Conservation (phyloP, 2,113 vertebrate genomes). For the Copsychus sechellarum region DNA sequence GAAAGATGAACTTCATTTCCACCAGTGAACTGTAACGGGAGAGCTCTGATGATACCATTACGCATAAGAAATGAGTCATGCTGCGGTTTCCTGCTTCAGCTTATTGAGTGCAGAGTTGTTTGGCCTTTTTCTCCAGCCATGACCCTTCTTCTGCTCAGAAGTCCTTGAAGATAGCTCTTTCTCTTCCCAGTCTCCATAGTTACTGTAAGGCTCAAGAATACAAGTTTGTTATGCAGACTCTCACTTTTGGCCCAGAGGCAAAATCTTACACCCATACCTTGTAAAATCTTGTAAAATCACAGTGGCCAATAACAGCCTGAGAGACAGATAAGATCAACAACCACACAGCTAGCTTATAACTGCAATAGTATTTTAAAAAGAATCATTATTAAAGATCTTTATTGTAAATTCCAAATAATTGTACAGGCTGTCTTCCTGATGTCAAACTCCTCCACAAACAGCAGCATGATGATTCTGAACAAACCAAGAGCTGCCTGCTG, state of each 20-base stretch:
- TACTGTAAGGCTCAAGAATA: neutral
- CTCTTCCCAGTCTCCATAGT: neutral
- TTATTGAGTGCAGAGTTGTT: constrained; percentile 35
- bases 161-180: neutral
- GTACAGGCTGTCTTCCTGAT: neutral
- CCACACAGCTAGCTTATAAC: neutral
- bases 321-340: neutral
- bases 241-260: neutral
- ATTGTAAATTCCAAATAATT: neutral
- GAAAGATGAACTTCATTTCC: constrained; percentile 52
- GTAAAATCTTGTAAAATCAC: neutral
- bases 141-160: constrained; percentile 29
- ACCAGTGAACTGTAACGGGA: constrained; percentile 36
- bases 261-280: neutral
- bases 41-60: constrained; percentile 44
- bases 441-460: neutral
- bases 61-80: constrained; percentile 48
- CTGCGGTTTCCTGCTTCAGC: constrained; percentile 48
- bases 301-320: neutral
- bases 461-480: neutral
- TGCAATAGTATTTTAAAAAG: neutral
- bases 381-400: neutral
- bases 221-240: neutral
- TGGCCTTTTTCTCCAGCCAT: constrained; percentile 30
- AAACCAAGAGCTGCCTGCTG: neutral